Conservation (phyloP, 1,140 invertebrate species). For the Aethina tumida region DNA sequence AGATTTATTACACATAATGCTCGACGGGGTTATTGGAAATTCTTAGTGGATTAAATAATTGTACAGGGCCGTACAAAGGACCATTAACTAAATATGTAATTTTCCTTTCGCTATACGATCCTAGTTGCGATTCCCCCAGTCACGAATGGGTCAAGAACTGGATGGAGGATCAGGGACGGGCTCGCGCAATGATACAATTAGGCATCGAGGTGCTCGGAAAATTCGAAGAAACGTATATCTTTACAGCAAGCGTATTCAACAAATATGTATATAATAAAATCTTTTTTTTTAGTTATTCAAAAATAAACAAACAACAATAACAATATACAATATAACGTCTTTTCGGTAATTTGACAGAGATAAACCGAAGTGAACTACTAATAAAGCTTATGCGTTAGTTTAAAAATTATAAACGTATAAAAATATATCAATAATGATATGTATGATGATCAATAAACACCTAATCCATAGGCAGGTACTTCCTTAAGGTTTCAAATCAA, state of each 20-base stretch:
- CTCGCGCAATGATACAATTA: slow-evolving; percentile 19
- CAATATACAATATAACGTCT: slow-evolving; percentile 16
- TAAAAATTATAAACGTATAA: slow-evolving; percentile 6
- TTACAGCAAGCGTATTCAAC: slow-evolving; percentile 25
- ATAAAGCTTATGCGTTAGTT: slow-evolving; percentile 4
- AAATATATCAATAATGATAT: background rate
- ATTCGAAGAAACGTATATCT: slow-evolving; percentile 25
- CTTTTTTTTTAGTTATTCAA: slow-evolving; percentile 20
- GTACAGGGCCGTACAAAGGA: background rate
- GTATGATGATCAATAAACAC: too few species aligned
- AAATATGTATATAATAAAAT: slow-evolving; percentile 20
- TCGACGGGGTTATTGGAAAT: too few species aligned
- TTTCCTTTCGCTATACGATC: background rate
- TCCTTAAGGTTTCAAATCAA: too few species aligned
- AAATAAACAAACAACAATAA: slow-evolving; percentile 28
- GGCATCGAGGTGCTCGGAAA: slow-evolving; percentile 30
- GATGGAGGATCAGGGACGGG: slow-evolving; percentile 24
- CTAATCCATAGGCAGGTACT: too few species aligned
- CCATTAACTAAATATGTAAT: background rate
- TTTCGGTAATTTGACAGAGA: slow-evolving; percentile 1
- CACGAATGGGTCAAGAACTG: slow-evolving; percentile 8
- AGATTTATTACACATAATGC: too few species aligned
- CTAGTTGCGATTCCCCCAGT: slow-evolving; percentile 8
- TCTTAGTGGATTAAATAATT: too few species aligned
- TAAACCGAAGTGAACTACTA: slow-evolving; percentile 4